Percentiles rank a stretch among this genome's conserved stretches.
Conservation (phyloP, 2,797 vertebrate species). For the Lutjanus campechanus region DNA sequence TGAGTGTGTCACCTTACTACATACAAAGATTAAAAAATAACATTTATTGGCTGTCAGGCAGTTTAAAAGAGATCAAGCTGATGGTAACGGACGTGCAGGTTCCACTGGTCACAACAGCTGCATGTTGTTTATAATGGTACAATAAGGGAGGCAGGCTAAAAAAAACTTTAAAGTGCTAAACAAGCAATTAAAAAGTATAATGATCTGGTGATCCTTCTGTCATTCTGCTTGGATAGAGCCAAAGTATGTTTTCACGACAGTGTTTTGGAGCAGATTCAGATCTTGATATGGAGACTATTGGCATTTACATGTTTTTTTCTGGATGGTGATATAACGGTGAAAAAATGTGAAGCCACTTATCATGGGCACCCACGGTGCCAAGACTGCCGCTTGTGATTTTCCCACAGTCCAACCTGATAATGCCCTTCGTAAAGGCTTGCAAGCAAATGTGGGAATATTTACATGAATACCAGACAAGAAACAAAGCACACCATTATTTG, state of each 20-base stretch:
- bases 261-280: neutral
- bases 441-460: neutral
- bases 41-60: neutral
- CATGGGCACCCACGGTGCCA: neutral
- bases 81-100: neutral
- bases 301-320: neutral
- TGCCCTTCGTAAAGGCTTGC: neutral
- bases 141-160: neutral
- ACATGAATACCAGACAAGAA: neutral
- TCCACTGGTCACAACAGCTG: neutral
- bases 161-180: neutral
- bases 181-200: neutral
- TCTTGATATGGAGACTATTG: neutral
- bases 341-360: neutral
- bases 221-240: neutral
- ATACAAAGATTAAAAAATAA: neutral
- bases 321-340: neutral
- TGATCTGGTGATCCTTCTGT: neutral
- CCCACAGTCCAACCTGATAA: neutral
- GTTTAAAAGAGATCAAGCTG: neutral
- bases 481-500: neutral
- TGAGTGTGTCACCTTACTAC: neutral
- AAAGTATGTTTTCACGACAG: conserved; percentile 1
- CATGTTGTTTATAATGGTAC: neutral
- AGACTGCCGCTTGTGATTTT: neutral